Base-by-base conservation (phyloP, 2,113 vertebrate genomes). In the Macrotis lagotis region DNA sequence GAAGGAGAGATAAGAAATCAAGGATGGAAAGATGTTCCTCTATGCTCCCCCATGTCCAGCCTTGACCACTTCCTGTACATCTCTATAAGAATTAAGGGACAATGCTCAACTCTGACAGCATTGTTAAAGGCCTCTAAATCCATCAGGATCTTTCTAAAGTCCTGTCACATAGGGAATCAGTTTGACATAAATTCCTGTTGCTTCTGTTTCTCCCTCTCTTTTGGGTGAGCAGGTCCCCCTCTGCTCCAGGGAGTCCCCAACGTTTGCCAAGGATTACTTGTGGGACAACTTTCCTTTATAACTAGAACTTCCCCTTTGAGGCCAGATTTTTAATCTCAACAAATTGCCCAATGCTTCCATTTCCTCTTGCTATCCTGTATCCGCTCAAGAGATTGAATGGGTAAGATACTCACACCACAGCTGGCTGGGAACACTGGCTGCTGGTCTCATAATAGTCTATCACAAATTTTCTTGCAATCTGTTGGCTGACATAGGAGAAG, bases 371-470 rank as follows among this genome's bases (percentile, higher is more conserved):
- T 28, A 50, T 90, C 2, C 49, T 48, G 1, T 9, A 52, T 89
- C 28, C 55, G 0, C 0, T 8, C 11, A 89, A 0, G 0, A 2
- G 9, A 9, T 28, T 93, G 26, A 2, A 51, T 91, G n/a, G 66
- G 7, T 44, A 22, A 22, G 52, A 50, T 94, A 98, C 98, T 99
- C 89, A 99, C 98, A 99, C 98, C 0, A 98, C 94, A 0, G 93
- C 98, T 0, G 97, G 94, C 92, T 97, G 95, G 89, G 98, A 95
- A 93, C 98, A 99, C 48, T 94, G 97, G 97, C 98, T 98, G 97
- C 97, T 98, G 96, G 98, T 99, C 59, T 98, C 98, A 0, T 96
- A 98, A 95, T 98, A 99, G 22, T 98, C 97, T 0, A 0, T 0
- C 94, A 99, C 96, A 0, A 97, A 98, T 74, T 0, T 93, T 0